phyloP scores from a whole-genome alignment of 2,113 vertebrate genomes.

The Condylura cristata region DNA sequence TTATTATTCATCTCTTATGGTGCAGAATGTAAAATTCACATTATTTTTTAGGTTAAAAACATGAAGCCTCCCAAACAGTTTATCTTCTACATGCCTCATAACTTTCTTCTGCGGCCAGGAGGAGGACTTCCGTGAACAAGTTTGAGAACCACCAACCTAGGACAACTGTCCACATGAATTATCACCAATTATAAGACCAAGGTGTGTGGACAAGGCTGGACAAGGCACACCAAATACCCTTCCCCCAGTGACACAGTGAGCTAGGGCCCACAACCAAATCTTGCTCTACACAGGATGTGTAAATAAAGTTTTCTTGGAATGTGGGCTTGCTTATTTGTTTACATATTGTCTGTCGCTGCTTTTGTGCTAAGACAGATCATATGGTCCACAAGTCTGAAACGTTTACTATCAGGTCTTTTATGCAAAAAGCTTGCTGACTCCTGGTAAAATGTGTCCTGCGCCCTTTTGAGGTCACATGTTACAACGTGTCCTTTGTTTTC shows the following conservation, averaged over 20 bases:
- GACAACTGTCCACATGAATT: neutral
- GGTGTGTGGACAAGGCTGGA: neutral
- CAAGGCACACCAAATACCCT: neutral
- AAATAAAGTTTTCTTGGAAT: slow-evolving; percentile 9
- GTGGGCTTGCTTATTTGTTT: neutral
- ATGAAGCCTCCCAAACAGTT: neutral
- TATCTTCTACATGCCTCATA: neutral
- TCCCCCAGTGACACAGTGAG: fast-evolving
- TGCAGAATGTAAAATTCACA: neutral
- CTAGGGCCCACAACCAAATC: neutral
- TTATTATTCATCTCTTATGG: neutral
- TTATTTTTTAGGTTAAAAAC: neutral
- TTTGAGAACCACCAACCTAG: neutral
- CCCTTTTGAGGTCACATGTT: neutral
- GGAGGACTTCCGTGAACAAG: neutral
- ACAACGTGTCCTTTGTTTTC: neutral
- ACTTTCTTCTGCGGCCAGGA: neutral
- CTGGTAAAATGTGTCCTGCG: neutral
- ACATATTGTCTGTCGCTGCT: neutral
- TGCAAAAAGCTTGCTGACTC: neutral
- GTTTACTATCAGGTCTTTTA: neutral
- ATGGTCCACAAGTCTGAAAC: neutral
- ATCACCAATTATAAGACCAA: neutral
- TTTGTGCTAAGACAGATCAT: neutral
- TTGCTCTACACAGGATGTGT: neutral